A percentile compares a stretch with the other conserved stretches of the same genome.
Conservation (phyloP, 1,140 invertebrate species). For the Cotesia vestalis region DNA sequence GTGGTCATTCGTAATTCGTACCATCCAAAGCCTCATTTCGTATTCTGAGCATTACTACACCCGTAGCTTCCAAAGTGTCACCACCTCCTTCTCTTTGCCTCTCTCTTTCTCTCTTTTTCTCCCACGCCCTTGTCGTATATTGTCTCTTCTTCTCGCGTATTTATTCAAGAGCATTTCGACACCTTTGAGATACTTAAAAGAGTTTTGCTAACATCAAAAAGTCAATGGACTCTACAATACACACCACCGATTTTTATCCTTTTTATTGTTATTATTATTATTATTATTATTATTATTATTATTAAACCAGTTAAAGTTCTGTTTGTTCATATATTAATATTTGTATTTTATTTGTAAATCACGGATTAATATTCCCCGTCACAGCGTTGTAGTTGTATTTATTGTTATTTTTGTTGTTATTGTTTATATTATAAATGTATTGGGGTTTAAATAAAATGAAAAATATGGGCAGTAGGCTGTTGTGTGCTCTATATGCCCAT, state of each 20-base stretch:
- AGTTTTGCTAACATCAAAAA: constrained; percentile 16
- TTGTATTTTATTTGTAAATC: background rate
- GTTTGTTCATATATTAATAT: too few species aligned
- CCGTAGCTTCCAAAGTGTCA: background rate
- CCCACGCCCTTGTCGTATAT: too few species aligned
- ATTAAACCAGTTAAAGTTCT: background rate
- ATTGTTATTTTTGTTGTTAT: background rate
- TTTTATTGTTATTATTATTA: background rate
- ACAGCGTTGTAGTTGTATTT: too few species aligned
- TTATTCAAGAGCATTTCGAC: constrained; percentile 46
- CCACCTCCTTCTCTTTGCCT: constrained; percentile 15
- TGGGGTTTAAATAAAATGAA: constrained; percentile 58
- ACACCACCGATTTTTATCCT: too few species aligned
- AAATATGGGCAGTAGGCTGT: constrained; percentile 56
- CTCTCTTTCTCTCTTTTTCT: too few species aligned
- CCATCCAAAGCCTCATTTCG: constrained; percentile 34
- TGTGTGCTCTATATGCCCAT: constrained; percentile 56
- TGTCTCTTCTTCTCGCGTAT: constrained; percentile 1
- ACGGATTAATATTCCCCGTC: too few species aligned
- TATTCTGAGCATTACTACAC: constrained; percentile 31
- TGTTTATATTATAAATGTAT: background rate
- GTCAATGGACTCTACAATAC: constrained; percentile 17
- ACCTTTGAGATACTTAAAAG: constrained; percentile 40
- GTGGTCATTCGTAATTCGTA: constrained; percentile 38
- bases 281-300: background rate